Base-by-base conservation (phyloP, 1,140 invertebrate genomes). In the Parapsyche elsis region DNA sequence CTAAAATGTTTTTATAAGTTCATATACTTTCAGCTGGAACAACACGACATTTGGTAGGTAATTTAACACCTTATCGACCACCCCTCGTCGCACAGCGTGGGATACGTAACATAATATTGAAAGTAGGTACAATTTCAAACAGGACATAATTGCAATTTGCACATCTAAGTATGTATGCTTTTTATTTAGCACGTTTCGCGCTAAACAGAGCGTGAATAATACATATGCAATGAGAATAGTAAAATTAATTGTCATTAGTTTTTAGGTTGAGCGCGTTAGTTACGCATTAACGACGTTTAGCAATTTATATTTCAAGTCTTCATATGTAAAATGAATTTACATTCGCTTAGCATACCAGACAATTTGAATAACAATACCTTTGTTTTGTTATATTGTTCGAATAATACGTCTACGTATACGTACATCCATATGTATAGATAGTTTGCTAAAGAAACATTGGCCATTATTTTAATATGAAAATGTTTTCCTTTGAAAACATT, bases 391-490 rank as follows among this genome's bases (percentile, higher is more conserved):
- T 38, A 38, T 38, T 38, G 30, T 38, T 38, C 30, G 30, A 38
- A 38, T 38, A 38, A 53, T 53, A 53, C 16, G 12, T 53, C 10
- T 53, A 53, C 16, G 12, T 53, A 53, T 12, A 53, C 16, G 12
- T 5, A 53, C 16, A 53, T 12, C 2, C 16, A 53, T 53, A 53
- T 12, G 12, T 53, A 53, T 53, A 12, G 2, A 53, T 53, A 53
- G 16, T 14, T 53, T 53, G 49, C 10, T 53, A 5, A 53, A 53
- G 57, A 61, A 61, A 61, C 57, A 61, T 61, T 21, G 57, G 57
- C 57, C 57, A 61, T 61, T 61, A 61, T 61, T 61, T 61, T 61
- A 61, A 61, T 61, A 61, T 61, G 57, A 61, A 61, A 61, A 61
- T 61, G 57, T 16, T 61, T 61, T 61, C 57, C 57, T 61, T 61